These are phyloP conservation scores for Phylloscopus whistleri DNA, from an alignment of 2,113 vertebrate genomes.

Conservation along the genomic window DNA sequence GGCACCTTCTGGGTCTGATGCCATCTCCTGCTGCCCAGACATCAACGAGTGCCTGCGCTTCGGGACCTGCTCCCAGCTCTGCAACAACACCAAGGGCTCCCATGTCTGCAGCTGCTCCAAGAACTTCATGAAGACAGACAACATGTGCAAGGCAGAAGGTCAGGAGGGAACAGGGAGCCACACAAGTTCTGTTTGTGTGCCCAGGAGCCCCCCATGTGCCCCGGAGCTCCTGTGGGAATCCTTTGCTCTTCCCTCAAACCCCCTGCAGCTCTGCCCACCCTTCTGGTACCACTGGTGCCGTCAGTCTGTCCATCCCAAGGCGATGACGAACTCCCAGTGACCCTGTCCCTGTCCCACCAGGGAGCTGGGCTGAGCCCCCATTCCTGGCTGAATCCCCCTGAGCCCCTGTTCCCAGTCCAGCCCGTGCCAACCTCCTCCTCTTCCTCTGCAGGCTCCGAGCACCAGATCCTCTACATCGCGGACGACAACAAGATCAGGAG, in stretches of 20 bases:
- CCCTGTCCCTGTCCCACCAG: accelerated
- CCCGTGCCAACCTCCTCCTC: neutral
- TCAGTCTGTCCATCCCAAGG: neutral
- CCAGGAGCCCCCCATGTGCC: accelerated
- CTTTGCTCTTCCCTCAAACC: neutral
- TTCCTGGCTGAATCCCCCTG: neutral
- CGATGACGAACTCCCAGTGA: neutral
- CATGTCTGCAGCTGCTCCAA: constrained; percentile 91
- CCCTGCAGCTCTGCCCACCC: neutral
- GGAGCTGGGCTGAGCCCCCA: neutral
- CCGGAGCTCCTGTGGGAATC: accelerated
- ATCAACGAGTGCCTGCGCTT: constrained; percentile 91
- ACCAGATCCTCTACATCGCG: constrained; percentile 92
- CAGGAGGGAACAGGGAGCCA: neutral
- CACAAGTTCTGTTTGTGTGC: accelerated
- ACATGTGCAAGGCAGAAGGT: constrained; percentile 96
- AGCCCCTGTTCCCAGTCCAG: neutral
- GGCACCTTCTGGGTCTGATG: neutral
- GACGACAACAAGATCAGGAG: constrained; percentile 97
- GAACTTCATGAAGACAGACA: constrained; percentile 88
- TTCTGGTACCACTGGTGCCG: accelerated
- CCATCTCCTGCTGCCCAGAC: constrained; percentile 57
- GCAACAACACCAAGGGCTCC: constrained; percentile 96
- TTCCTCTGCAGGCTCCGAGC: constrained; percentile 71
- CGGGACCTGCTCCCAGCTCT: constrained; percentile 90